A percentile compares a stretch with the other conserved stretches of the same genome.
Evolutionary conservation across 1,140 invertebrate genomes (phyloP).

Genomic region (Apis florea): DNA sequence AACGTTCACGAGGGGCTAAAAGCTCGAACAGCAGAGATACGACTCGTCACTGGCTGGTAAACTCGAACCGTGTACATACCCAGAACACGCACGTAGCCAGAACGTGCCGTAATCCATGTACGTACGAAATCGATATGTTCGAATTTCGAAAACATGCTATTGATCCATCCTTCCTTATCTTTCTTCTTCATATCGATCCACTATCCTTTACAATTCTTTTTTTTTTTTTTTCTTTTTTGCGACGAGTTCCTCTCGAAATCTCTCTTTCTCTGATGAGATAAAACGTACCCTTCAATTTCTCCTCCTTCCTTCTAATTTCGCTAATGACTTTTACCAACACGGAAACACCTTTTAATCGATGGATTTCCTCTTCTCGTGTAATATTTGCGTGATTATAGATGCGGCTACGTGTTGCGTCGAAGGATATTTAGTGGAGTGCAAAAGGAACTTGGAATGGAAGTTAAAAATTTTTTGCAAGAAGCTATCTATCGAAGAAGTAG

Average conservation of each 20-base stretch:
- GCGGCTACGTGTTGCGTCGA: background rate
- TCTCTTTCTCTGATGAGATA: no score
- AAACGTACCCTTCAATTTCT: background rate
- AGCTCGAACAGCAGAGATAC: slow-evolving; percentile 39
- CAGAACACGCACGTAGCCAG: background rate
- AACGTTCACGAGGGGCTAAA: slow-evolving; percentile 43
- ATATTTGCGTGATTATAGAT: background rate
- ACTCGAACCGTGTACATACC: slow-evolving; percentile 27
- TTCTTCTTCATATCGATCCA: background rate
- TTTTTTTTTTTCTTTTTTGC: background rate
- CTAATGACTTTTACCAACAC: background rate
- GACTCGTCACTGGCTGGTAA: slow-evolving; percentile 45
- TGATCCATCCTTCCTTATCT: slow-evolving; percentile 17
- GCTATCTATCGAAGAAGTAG: no score
- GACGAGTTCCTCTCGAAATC: no score
- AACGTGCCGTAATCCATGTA: slow-evolving; percentile 46
- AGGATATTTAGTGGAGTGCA: background rate
- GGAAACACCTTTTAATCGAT: background rate
- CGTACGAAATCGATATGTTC: slow-evolving; percentile 25
- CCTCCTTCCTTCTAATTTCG: background rate
- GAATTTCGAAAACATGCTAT: slow-evolving; percentile 31
- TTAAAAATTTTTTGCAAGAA: no score
- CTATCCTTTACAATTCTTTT: background rate
- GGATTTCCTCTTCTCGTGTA: background rate
- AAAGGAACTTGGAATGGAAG: no score